Conservation (phyloP, 2,888 invertebrate genomes). For the Idaea straminata region DNA sequence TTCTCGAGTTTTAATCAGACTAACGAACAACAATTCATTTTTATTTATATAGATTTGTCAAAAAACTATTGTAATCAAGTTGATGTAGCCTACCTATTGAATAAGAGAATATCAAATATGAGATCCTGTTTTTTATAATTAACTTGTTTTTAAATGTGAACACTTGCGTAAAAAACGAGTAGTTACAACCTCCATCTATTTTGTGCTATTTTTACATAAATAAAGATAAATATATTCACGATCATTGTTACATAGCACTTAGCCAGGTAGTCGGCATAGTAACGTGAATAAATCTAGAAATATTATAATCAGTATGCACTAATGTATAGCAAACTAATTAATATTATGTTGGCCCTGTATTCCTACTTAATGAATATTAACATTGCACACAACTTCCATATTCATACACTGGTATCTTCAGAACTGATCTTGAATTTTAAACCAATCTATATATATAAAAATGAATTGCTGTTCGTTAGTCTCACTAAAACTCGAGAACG, state of each 20-base stretch:
- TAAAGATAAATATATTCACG: neutral
- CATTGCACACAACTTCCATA: neutral
- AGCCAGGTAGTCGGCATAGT: neutral
- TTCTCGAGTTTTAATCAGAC: no score
- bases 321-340: conserved; percentile 1
- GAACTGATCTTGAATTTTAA: neutral
- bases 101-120: neutral
- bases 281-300: neutral
- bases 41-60: no score
- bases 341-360: neutral
- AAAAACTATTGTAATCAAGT: no score
- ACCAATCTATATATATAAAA: no score
- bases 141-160: no score
- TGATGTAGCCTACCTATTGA: neutral
- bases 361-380: neutral
- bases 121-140: neutral
- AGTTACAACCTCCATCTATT: neutral
- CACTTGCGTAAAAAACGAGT: neutral
- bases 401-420: neutral
- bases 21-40: no score
- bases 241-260: neutral
- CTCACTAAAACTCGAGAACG: no score
- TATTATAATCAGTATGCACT: neutral
- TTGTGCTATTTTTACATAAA: neutral
- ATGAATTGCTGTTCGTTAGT: no score